Evolutionary conservation across 92 coral and sea anemone species (phyloP).

Genomic region (Porites evermanni): DNA sequence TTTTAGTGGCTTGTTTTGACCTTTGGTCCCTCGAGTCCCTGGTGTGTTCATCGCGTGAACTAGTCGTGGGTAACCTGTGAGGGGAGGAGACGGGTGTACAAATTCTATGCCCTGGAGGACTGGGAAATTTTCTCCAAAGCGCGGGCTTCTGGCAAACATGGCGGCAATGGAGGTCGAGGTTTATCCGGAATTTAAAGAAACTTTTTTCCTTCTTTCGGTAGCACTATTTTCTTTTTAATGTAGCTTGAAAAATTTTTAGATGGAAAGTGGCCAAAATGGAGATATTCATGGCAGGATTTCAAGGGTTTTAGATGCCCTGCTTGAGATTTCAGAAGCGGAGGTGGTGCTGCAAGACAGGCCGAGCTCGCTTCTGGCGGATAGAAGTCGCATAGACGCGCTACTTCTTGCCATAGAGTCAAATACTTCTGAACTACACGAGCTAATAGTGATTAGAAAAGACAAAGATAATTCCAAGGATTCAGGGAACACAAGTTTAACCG

Average conservation of each 20-base stretch:
- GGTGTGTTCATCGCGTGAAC: too few relatives aligned
- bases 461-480: slow-evolving; percentile 41
- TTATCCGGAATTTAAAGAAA: background rate
- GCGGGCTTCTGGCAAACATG: background rate
- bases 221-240: background rate
- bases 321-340: slow-evolving; percentile 33
- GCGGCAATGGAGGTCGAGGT: background rate
- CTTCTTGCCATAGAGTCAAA: slow-evolving; percentile 18
- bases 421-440: slow-evolving; percentile 48
- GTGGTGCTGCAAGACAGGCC: background rate
- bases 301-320: slow-evolving; percentile 24
- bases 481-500: slow-evolving; percentile 43
- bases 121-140: background rate
- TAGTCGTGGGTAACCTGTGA: too few relatives aligned
- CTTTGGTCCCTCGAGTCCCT: too few relatives aligned
- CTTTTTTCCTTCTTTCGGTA: background rate
- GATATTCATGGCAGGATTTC: slow-evolving; percentile 34
- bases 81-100: too few relatives aligned
- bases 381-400: background rate
- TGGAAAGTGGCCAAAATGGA: slow-evolving; percentile 22
- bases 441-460: slow-evolving; percentile 33
- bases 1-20: too few relatives aligned
- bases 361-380: background rate
- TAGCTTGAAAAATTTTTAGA: background rate
- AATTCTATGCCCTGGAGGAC: too few relatives aligned